phyloP scores from a whole-genome alignment of 92 coral and sea anemone genomes.

The Epizoanthus rinbou region DNA sequence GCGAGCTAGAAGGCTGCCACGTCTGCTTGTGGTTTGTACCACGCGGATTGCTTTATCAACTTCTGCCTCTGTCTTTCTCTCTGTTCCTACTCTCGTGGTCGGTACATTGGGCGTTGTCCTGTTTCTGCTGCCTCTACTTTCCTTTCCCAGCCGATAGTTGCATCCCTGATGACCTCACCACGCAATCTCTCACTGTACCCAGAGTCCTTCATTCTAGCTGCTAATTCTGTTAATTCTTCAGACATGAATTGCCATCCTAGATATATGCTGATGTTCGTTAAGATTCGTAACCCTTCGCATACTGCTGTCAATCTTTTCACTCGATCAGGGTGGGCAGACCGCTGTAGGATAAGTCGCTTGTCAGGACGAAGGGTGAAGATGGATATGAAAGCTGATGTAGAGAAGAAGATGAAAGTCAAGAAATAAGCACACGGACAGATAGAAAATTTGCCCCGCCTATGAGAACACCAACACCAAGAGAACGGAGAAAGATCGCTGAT shows the following conservation, averaged over 20 bases:
- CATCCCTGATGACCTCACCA: too few species aligned
- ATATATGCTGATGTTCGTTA: neutral
- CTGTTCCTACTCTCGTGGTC: too few species aligned
- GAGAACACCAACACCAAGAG: too few species aligned
- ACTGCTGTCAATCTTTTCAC: slow-evolving; percentile 25
- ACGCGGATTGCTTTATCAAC: too few species aligned
- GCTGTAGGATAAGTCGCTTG: slow-evolving; percentile 10
- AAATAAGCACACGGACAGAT: neutral
- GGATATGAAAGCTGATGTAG: slow-evolving; percentile 3
- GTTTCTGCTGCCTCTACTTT: too few species aligned
- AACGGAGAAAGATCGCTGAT: slow-evolving; percentile 48
- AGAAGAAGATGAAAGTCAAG: neutral
- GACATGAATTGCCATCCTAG: slow-evolving; percentile 7
- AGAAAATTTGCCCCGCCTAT: slow-evolving; percentile 4
- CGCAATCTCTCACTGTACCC: too few species aligned
- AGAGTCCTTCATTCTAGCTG: slow-evolving; percentile 1
- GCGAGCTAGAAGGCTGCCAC: too few species aligned
- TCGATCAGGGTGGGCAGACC: slow-evolving; percentile 24
- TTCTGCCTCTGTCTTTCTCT: too few species aligned
- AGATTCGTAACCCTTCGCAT: neutral
- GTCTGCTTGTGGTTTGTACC: too few species aligned
- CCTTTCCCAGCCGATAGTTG: too few species aligned
- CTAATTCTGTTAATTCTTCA: neutral
- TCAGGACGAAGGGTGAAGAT: neutral
- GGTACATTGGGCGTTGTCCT: too few species aligned